Evolutionary conservation across 2,888 invertebrate species (phyloP), one percentile per base, ranked within the genome.

Genomic region (Cheilosia vernalis): DNA sequence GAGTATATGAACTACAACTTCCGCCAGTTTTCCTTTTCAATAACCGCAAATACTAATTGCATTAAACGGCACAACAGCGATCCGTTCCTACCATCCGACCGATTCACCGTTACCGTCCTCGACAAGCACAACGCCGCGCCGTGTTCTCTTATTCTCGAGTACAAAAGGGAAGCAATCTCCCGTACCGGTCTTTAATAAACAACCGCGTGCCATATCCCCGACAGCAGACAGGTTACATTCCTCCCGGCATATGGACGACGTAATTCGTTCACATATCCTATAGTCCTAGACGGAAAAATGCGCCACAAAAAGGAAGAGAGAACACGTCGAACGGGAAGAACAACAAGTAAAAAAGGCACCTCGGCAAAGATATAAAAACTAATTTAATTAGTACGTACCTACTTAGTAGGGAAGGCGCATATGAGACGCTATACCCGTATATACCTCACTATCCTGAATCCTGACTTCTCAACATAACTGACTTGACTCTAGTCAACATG

Each of bases 1-100:
- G 21, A 21, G 21, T 21, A 15, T 40, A 21, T 17, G n/a, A 67
- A 73, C 80, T 67, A 61, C 80, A 37, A 80, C 67, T 80, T 73
- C 67, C 55, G 61, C 61, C 66, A 73, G 66, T 80, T 80, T 80
- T 80, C 79, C 80, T 80, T 80, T 80, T 80, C 80, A 80, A 80
- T 80, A 80, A 67, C 73, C 73, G 37, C 72, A 80, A 80, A 80
- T 67, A 80, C 80, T 80, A 80, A 80, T 80, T 80, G 80, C 80
- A 80, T 80, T 73, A 80, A 80, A 61, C 80, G 66, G 72, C 72
- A 73, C 33, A 47, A 61, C 73, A 67, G 47, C 30, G 44, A 60
- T 66, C 51, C 78, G 1, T 63, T 69, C 15, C 15, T 24, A 37
- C 21, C 21, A 4, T 30, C 27, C 27, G 19, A 37, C 61, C 51